Evolutionary conservation across 1,140 invertebrate species (phyloP), one percentile per base, ranked within the genome.

Genomic region (Hylaeus anthracinus): DNA sequence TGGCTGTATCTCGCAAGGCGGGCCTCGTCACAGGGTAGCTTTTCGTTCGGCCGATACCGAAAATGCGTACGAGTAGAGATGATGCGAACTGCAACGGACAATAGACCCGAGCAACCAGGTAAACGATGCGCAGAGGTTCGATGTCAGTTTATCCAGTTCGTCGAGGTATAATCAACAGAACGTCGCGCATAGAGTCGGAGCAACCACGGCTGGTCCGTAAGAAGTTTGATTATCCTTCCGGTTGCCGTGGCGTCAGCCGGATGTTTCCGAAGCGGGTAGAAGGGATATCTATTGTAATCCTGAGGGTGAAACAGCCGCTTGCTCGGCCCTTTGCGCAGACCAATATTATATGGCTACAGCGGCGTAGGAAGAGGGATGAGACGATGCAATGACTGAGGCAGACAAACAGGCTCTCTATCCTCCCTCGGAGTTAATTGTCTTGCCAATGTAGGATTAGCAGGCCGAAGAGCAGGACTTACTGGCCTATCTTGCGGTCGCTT

Each of bases 351-450:
- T 69, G 69, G 77, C 43, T 70, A 75, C 67, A 63, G 65, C 8
- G 37, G 26, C 12, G 39, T 48, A 37, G 39, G n/a, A 39, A 75
- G 53, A 77, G 79, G 51, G 70, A 71, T 26, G 14, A 75, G 48
- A 55, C 72, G 72, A 66, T 41, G 15, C 60, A 63, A 55, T 64
- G 60, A 66, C 39, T 70, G 45, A 72, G 70, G 83, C 74, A 82
- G 82, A 71, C 76, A 86, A 88, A 84, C 81, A 71, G 56, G 72
- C 80, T 85, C 77, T 72, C 78, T 81, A 84, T 88, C 79, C 85
- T 78, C 82, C 79, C 83, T 82, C 79, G 48, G 70, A 90, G 86
- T 90, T 91, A 90, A 91, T 91, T 91, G 84, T 83, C 87, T 90
- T 84, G 87, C 88, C 86, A 89, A 90, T 90, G 88, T 86, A 82